phyloP scores from a whole-genome alignment of 2,888 invertebrate species.

The Formica aserva region DNA sequence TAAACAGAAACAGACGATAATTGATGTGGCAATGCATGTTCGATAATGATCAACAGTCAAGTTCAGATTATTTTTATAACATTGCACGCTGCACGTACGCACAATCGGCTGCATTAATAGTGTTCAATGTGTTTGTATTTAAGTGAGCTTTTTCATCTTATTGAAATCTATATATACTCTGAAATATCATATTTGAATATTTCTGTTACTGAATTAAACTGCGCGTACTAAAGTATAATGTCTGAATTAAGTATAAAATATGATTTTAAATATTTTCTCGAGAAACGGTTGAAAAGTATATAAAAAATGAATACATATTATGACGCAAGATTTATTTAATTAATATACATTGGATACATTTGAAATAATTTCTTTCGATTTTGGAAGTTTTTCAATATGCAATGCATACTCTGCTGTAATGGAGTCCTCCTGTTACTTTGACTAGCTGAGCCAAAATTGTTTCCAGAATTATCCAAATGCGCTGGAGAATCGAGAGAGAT shows the following conservation, averaged over 20 bases:
- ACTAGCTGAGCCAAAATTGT: background rate
- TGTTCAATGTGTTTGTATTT: background rate
- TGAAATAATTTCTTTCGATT: background rate
- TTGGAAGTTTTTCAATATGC: background rate
- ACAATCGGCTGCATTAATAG: background rate
- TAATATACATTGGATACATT: conserved; percentile 2
- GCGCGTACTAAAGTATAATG: background rate
- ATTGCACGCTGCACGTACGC: background rate
- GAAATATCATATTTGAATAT: background rate
- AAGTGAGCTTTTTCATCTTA: background rate
- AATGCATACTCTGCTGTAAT: background rate
- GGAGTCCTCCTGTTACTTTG: background rate
- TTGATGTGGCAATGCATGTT: background rate
- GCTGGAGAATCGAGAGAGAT: background rate
- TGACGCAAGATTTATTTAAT: background rate
- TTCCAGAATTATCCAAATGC: background rate
- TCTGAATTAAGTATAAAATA: background rate
- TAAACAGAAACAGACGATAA: background rate
- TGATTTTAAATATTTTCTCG: background rate
- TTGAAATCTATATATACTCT: background rate
- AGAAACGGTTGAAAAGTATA: background rate
- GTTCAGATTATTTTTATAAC: background rate
- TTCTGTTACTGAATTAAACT: background rate
- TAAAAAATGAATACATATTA: background rate
- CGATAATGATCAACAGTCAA: background rate